A percentile compares a stretch with the other conserved stretches of the same genome.
These are phyloP conservation scores for Cariama cristata DNA, from an alignment of 2,113 vertebrate genomes.

Conservation along the genomic window DNA sequence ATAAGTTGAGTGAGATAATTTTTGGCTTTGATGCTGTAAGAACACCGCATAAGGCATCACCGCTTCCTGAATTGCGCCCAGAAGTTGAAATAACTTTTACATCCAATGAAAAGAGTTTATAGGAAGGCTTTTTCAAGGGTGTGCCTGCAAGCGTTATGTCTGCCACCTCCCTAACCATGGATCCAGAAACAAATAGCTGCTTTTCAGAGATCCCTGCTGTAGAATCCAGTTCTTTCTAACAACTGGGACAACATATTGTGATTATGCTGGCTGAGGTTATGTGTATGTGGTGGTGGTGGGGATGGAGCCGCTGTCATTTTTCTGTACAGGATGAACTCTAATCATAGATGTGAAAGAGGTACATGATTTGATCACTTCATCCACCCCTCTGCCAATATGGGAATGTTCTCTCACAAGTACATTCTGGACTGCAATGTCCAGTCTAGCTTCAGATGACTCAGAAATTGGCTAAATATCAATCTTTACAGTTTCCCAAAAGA, in stretches of 20 bases:
- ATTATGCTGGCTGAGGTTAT: not conserved
- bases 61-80: conserved; percentile 40
- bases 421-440: not conserved
- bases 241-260: not conserved
- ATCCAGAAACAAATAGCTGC: not conserved
- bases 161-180: not conserved
- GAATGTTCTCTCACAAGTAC: conserved; percentile 7
- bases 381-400: not conserved
- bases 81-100: not conserved
- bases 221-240: not conserved
- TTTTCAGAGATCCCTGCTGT: not conserved
- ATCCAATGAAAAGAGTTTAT: conserved; percentile 9
- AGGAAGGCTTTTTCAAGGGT: conserved; percentile 16
- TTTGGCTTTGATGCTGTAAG: not conserved
- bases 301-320: not conserved
- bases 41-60: conserved; percentile 33
- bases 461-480: not conserved
- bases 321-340: not conserved
- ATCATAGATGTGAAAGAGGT: not conserved
- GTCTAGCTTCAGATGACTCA: not conserved
- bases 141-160: conserved; percentile 22
- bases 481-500: not conserved
- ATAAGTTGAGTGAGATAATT: not conserved
- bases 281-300: not conserved
- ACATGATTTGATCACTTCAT: not conserved